Percentiles rank a stretch among this genome's conserved stretches.
These are phyloP conservation scores for Felis chaus DNA, from an alignment of 2,113 vertebrate genomes.

Conservation along the genomic window DNA sequence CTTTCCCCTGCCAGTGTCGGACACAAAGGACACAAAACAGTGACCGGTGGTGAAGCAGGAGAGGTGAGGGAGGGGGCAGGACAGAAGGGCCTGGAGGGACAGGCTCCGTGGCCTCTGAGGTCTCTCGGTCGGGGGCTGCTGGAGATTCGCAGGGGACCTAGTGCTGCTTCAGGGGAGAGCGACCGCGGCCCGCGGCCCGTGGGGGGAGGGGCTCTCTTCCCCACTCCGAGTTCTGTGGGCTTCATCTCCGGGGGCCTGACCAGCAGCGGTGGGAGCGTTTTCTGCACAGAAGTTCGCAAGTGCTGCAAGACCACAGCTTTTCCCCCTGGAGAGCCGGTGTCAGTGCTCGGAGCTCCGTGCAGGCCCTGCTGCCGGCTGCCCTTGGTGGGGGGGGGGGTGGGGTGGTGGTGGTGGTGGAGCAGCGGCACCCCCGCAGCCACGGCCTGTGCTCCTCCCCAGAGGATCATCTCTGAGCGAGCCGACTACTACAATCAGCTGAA, in stretches of 20 bases:
- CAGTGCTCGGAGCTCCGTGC: neutral
- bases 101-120: neutral
- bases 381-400: accelerated
- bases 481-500: conserved; percentile 79
- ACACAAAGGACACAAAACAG: no score
- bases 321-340: accelerated
- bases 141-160: neutral
- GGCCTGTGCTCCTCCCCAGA: conserved; percentile 67
- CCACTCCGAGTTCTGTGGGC: neutral
- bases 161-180: neutral
- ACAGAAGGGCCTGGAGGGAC: neutral
- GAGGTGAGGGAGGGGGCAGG: neutral
- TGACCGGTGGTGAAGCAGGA: neutral
- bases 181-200: accelerated
- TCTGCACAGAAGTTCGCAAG: neutral
- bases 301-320: no score
- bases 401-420: accelerated
- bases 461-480: conserved; percentile 74
- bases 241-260: accelerated
- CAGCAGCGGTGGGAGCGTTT: neutral
- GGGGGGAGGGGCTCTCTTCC: accelerated
- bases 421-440: accelerated
- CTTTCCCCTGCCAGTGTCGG: neutral
- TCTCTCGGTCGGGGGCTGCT: neutral
- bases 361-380: neutral